A percentile compares a stretch with the other conserved stretches of the same genome.
These are phyloP conservation scores for Eudasyphora cyanicolor DNA, from an alignment of 2,888 invertebrate genomes.

Conservation along the genomic window DNA sequence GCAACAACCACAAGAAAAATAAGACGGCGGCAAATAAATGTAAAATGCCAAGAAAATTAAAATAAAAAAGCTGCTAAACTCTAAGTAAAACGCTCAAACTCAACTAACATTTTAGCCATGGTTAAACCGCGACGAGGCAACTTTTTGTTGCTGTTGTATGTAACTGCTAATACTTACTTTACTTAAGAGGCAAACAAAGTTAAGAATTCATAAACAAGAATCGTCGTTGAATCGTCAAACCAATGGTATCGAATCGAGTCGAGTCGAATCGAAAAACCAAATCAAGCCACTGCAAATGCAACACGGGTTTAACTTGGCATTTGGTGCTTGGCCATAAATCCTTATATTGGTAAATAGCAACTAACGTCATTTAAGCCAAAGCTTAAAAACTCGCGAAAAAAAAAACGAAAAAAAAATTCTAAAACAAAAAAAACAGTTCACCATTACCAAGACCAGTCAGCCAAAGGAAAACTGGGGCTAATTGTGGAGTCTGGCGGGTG, in stretches of 20 bases:
- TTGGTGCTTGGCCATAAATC: conserved; percentile 29
- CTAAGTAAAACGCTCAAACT: not conserved
- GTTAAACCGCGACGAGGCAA: not conserved
- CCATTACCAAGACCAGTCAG: no score
- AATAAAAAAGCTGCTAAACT: not conserved
- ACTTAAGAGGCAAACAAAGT: not conserved
- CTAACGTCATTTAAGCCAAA: conserved; percentile 31
- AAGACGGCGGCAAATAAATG: conserved; percentile 5
- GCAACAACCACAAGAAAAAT: conserved; percentile 28
- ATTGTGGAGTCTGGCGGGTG: not conserved
- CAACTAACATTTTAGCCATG: conserved; percentile 17
- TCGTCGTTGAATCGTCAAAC: not conserved
- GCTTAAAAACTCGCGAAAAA: not conserved
- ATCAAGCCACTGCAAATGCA: not conserved
- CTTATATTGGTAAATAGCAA: conserved; percentile 42
- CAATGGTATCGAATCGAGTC: not conserved
- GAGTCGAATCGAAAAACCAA: not conserved
- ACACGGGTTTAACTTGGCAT: not conserved
- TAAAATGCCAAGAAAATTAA: conserved; percentile 49
- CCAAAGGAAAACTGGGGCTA: no score
- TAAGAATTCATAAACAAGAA: conserved; percentile 33
- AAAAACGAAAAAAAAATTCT: not conserved
- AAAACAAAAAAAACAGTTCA: conserved; percentile 20
- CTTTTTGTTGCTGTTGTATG: not conserved
- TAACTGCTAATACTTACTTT: conserved; percentile 14